A percentile compares a stretch with the other conserved stretches of the same genome.
Conservation (phyloP, 2,797 vertebrate species). For the Phyllotis vaccarum region DNA sequence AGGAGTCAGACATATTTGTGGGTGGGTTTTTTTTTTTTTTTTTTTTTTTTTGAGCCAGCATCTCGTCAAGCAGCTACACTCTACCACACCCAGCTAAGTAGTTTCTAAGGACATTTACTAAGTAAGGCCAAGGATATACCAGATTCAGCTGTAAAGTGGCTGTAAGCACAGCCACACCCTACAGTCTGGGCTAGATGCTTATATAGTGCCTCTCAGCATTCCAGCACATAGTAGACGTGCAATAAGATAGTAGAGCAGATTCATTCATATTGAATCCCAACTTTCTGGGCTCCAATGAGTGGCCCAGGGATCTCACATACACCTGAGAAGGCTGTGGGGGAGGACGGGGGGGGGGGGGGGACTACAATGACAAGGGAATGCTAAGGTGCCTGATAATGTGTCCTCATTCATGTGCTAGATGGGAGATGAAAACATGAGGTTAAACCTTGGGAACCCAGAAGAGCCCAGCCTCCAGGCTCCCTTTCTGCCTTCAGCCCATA, state of each 20-base stretch:
- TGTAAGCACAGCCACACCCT: fast-evolving
- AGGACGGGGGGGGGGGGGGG: neutral
- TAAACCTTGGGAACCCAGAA: neutral
- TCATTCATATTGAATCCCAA: neutral
- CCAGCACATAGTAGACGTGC: neutral
- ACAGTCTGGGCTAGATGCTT: neutral
- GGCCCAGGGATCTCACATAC: fast-evolving
- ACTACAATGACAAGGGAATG: neutral
- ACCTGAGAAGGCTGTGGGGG: fast-evolving
- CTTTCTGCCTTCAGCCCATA: neutral
- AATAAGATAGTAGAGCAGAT: neutral
- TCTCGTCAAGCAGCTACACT: neutral
- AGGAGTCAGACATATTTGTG: neutral
- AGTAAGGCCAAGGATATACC: neutral
- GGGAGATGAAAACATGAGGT: neutral
- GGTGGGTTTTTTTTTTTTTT: neutral
- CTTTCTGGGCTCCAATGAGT: neutral
- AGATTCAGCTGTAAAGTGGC: neutral
- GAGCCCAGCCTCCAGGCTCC: too few relatives aligned
- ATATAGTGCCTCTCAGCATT: neutral
- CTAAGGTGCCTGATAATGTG: neutral
- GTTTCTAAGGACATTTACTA: neutral
- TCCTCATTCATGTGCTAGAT: neutral
- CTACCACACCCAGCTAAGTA: neutral
- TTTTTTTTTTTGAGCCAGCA: neutral